These are phyloP conservation scores for Pogonus chalceus DNA, from an alignment of 1,140 invertebrate species.

Conservation along the genomic window DNA sequence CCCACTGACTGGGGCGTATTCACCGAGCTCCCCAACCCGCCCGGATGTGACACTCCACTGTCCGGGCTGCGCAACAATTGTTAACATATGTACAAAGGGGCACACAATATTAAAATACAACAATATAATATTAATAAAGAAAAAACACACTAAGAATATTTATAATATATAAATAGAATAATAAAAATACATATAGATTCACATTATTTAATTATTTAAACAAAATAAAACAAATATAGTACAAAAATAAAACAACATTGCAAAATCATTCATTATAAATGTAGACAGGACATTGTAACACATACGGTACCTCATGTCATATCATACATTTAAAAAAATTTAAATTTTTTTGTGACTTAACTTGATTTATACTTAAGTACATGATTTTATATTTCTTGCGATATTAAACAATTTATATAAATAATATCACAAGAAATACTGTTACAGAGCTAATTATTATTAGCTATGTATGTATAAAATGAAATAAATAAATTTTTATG, in stretches of 20 bases:
- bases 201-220: conserved; percentile 38
- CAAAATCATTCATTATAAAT: conserved; percentile 7
- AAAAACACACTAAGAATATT: not conserved
- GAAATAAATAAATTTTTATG: conserved; percentile 15
- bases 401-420: too few species aligned
- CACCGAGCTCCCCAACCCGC: conserved; percentile 51
- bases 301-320: conserved; percentile 8
- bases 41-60: conserved; percentile 37
- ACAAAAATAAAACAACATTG: too few species aligned
- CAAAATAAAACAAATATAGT: conserved; percentile 25
- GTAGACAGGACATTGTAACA: conserved; percentile 16
- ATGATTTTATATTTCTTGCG: too few species aligned
- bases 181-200: conserved; percentile 27
- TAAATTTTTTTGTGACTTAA: too few species aligned
- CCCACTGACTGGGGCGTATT: conserved; percentile 42
- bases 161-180: conserved; percentile 10
- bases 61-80: conserved; percentile 43
- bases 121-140: conserved; percentile 8
- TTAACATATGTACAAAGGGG: conserved; percentile 9
- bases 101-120: conserved; percentile 25
- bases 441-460: too few species aligned
- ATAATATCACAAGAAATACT: too few species aligned
- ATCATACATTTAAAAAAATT: too few species aligned
- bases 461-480: too few species aligned
- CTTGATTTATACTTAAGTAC: too few species aligned